Evolutionary conservation across 2,113 vertebrate species (phyloP), one percentile per base, ranked within the genome.

Genomic region (Lepus europaeus): DNA sequence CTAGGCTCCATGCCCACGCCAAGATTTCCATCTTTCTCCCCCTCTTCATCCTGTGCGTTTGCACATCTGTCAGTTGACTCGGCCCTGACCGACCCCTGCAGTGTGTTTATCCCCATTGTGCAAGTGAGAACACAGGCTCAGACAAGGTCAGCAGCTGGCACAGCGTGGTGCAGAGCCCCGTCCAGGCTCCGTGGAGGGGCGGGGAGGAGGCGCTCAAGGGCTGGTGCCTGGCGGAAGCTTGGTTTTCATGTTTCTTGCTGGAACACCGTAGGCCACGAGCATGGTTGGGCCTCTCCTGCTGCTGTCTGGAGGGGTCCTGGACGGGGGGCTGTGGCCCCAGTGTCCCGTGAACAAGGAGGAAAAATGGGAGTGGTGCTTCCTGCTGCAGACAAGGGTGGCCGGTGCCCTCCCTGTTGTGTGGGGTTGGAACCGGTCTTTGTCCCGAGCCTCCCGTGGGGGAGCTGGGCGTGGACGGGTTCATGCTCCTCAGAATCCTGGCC

Each of bases 281-380:
- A 17, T 68, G 61, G 87, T 1, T 20, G 10, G 33, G 33, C 51
- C 39, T 5, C 83, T 87, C 20, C 56, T 0, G 4, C 39, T 29
- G 51, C 79, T 33, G 11, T 39, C 17, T 59, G 68, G 66, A 63
- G 81, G 63, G 61, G 72, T 1, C 45, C 70, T 5, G n/a, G 73
- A 53, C 39, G 1, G 27, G 27, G 3, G 14, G 11, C 51, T n/a
- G 51, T 36, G 61, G 29, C 39, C 31, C 91, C 33, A 1, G 4
- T 9, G 69, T 81, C 85, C 79, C 5, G 3, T 33, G 63, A 72
- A 29, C 27, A 29, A 27, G 69, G 3, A 25, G 88, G 69, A 33
- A 49, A 19, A 4, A 33, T 31, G 33, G 12, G 29, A 49, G 4
- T 1, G 39, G 19, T 0, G 1, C 23, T 33, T 49, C 2, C 4